Base-by-base conservation (phyloP, 2,797 vertebrate species). In the Margarornis squamiger region DNA sequence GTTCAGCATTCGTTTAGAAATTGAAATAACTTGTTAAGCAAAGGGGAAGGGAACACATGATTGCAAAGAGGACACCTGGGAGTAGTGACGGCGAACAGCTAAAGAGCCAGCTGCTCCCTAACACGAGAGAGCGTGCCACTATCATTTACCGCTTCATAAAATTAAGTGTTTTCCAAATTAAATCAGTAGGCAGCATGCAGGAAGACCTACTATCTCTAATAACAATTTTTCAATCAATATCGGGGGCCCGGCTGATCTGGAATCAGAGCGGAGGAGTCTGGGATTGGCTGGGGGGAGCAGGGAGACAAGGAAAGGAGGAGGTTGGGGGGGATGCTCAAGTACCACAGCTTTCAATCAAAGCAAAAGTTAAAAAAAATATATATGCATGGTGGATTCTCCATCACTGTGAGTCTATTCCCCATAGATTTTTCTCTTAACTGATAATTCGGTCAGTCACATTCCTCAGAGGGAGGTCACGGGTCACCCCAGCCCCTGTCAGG, bases 111-210 rank as follows among this genome's bases (percentile, higher is more conserved):
- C 98, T 98, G 98, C 98, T 98, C 98, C 97, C 97, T 84, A 98
- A 97, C 98, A 98, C 86, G 93, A 98, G 98, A 98, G 97, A 97
- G 97, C 96, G 79, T 97, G 98, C 98, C 97, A 97, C 98, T 97
- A 97, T 98, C 98, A 98, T 98, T 98, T 98, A 98, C 98, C 98
- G 98, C 98, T 98, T 98, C 98, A 98, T 98, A 98, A 98, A 98
- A 98, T 98, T 98, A 98, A 98, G 98, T 98, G 98, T 98, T 98
- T 98, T 98, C 98, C 97, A 98, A 98, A 98, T 98, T 98, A 98
- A 98, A 98, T 98, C 98, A 98, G 97, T 97, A 97, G 98, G 97
- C 96, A 97, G 97, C 94, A 96, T 97, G 97, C 97, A 97, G 96
- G 96, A 98, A 97, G 96, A 93, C 96, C 97, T 94, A 98, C 98